Base-by-base conservation (phyloP, 2,797 vertebrate species). In the Takifugu ocellatus region DNA sequence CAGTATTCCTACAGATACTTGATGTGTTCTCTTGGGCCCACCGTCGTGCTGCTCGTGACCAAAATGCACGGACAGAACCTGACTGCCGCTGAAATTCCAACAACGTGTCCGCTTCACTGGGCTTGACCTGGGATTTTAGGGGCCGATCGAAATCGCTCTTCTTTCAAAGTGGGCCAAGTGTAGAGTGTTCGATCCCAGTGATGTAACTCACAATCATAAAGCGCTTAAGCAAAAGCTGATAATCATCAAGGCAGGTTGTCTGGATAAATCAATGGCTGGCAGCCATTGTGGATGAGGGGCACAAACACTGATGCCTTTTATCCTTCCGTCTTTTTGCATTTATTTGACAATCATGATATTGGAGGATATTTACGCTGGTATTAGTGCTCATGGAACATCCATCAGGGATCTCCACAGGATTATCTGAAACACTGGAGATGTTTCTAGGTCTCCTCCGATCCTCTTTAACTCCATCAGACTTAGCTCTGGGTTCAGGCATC, bases 191-290 rank as follows among this genome's bases (percentile, higher is more conserved):
- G 27, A 60, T 71, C 59, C 50, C 55, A 46, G 33, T 1, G 52
- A 61, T 56, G 49, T 11, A 63, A 63, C 60, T 47, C 49, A 54
- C 55, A 26, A 70, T 76, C 68, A 21, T 82, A 80, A 86, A 86
- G 82, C 55, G 69, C 84, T 89, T 83, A 71, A 45, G 49, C 25
- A 52, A 74, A 79, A 74, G 80, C 77, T 68, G 82, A 72, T 80
- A 72, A 82, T 81, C 68, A 54, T 61, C 29, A 61, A 57, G 59
- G 44, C 63, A 57, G 66, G 67, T 66, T 77, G 71, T 72, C 46
- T 11, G 54, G 64, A 63, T 79, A 59, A 84, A 85, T 74, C 58
- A 45, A 70, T 68, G 76, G 59, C 54, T 77, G 73, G 54, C 68
- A 58, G 48, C 51, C 27, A 8, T 7, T 27, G 26, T 33, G 54